A percentile compares a stretch with the other conserved stretches of the same genome.
phyloP scores from a whole-genome alignment of 2,888 invertebrate species.

The Eupithecia pulchellata region DNA sequence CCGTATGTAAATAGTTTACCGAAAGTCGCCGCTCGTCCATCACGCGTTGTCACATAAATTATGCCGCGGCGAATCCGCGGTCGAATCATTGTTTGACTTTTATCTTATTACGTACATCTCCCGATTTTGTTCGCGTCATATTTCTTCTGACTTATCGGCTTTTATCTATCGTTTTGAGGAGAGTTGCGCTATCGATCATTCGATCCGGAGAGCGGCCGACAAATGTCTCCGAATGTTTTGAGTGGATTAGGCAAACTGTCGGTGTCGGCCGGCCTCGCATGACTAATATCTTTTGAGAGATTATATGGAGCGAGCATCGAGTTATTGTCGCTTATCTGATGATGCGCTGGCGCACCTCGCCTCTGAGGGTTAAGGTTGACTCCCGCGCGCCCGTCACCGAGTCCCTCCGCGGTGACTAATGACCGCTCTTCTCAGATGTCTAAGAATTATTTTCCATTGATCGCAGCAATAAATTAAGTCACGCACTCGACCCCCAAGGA shows the following conservation, averaged over 20 bases:
- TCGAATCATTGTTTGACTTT: constrained; percentile 86
- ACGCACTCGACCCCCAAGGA: constrained; percentile 71
- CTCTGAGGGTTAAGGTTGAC: constrained; percentile 40
- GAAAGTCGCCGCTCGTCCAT: constrained; percentile 85
- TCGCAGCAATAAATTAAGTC: constrained; percentile 77
- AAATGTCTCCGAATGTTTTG: constrained; percentile 84
- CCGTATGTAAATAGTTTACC: constrained; percentile 86
- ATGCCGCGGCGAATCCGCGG: constrained; percentile 86
- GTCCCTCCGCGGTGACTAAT: constrained; percentile 66
- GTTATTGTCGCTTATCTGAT: constrained; percentile 82
- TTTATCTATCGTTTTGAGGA: constrained; percentile 85
- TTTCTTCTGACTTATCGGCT: constrained; percentile 84
- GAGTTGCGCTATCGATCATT: constrained; percentile 83
- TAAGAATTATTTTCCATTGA: constrained; percentile 74
- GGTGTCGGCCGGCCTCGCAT: constrained; percentile 67
- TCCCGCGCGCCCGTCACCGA: constrained; percentile 52
- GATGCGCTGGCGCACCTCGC: constrained; percentile 61
- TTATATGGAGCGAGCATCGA: constrained; percentile 81
- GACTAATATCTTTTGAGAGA: constrained; percentile 74
- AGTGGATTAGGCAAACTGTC: constrained; percentile 82
- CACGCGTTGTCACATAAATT: constrained; percentile 86
- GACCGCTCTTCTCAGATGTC: constrained; percentile 69
- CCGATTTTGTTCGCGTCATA: constrained; percentile 86
- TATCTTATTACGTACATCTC: constrained; percentile 86
- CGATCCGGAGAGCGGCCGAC: constrained; percentile 77